Percentiles rank a stretch among this genome's conserved stretches.
Conservation (phyloP, 1,140 invertebrate species). For the Zaprionus davidi region DNA sequence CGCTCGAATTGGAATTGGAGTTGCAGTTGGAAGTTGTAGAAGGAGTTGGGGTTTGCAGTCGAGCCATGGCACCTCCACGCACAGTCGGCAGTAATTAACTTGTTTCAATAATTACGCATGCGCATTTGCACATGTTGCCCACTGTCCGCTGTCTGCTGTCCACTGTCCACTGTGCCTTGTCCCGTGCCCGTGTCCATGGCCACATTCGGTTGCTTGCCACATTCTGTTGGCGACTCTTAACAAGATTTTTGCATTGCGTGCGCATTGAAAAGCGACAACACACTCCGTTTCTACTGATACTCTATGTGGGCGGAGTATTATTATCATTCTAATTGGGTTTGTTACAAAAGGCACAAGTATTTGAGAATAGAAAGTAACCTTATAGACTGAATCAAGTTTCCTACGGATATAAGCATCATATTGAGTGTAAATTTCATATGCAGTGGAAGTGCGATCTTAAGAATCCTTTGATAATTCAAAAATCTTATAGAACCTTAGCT, state of each 20-base stretch:
- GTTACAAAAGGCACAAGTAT: neutral
- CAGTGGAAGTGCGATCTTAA: no score
- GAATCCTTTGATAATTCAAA: no score
- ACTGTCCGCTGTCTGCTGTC: conserved; percentile 23
- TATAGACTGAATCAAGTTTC: no score
- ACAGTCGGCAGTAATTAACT: conserved; percentile 72
- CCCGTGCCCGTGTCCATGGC: conserved; percentile 1
- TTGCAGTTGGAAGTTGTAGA: neutral
- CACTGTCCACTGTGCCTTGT: neutral
- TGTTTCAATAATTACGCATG: conserved; percentile 83
- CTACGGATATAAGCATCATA: no score
- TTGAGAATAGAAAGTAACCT: no score
- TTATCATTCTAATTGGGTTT: neutral
- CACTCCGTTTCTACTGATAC: conserved; percentile 36
- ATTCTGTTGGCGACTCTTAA: conserved; percentile 53
- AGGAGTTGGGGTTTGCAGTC: conserved; percentile 30
- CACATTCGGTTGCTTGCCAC: conserved; percentile 19
- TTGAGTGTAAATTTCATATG: no score
- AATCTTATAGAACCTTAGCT: no score
- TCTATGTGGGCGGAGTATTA: conserved; percentile 2
- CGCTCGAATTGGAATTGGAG: conserved; percentile 14
- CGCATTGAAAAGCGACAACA: conserved; percentile 45
- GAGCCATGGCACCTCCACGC: conserved; percentile 61
- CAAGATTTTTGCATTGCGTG: conserved; percentile 83
- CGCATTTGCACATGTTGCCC: conserved; percentile 78